Evolutionary conservation across 2,888 invertebrate species (phyloP), one percentile per base, ranked within the genome.

Genomic region (Stenurella melanura): DNA sequence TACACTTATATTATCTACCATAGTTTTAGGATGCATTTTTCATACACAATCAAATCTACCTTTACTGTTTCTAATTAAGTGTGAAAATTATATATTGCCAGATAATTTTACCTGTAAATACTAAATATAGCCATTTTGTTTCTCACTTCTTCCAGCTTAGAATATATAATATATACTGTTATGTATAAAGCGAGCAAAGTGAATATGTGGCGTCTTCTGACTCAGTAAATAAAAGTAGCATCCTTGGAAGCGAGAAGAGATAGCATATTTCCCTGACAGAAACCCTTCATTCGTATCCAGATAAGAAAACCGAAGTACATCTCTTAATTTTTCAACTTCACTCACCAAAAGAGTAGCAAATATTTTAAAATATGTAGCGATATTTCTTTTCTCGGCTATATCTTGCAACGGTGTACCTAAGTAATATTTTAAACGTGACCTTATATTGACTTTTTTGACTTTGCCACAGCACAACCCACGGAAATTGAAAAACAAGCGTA

Each of bases 221-320:
- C 50, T 50, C 50, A n/a, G n/a, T 50, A 50, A 50, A 50, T 50
- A 50, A n/a, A 50, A 50, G n/a, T 50, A 50, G 50, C n/a, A 50
- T n/a, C 50, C 4, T 50, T n/a, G n/a, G 50, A 50, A 15, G n/a
- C 50, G 50, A 50, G 50, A 50, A 15, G n/a, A n/a, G 50, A n/a
- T n/a, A 50, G n/a, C n/a, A 50, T 50, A n/a, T 50, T 50, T 50
- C 50, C 50, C 50, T 50, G 50, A 50, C 50, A n/a, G 50, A 50
- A 50, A 50, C 50, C n/a, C 50, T 50, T 50, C 50, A 15, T 50
- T 15, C 6, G n/a, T 50, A 50, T 50, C n/a, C 50, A n/a, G 50
- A 50, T 50, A 50, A n/a, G 50, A 50, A 50, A 50, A 50, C n/a
- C 50, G n/a, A 42, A 12, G 7, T 17, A 50, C n/a, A n/a, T 6